phyloP scores from a whole-genome alignment of 2,113 vertebrate species.

The Leucoraja erinaceus region DNA sequence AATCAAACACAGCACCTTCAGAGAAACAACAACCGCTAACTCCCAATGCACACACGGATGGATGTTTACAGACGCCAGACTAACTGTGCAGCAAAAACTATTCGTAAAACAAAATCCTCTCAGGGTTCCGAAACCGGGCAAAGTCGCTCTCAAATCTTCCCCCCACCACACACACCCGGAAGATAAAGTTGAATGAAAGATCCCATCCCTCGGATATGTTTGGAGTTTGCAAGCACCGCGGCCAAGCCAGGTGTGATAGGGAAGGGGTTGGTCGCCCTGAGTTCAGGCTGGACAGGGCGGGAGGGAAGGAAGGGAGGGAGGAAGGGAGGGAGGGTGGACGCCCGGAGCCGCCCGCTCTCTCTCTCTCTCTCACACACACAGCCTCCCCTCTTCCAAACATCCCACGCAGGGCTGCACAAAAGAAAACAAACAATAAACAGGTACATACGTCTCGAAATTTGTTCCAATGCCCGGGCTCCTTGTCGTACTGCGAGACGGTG shows the following conservation, averaged over 20 bases:
- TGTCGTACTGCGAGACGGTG: conserved; percentile 65
- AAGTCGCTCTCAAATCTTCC: neutral
- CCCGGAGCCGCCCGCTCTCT: neutral
- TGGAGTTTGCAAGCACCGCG: neutral
- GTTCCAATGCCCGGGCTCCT: conserved; percentile 81
- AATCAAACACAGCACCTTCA: no score
- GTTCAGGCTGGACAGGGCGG: neutral
- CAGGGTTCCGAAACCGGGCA: neutral
- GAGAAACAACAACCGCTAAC: neutral
- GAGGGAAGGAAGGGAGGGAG: no score
- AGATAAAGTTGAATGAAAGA: neutral
- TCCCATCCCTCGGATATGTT: neutral
- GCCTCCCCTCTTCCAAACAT: neutral
- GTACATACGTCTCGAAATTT: conserved; percentile 91
- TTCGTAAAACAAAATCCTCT: neutral
- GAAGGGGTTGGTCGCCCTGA: neutral
- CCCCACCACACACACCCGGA: no score
- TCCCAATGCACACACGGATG: neutral
- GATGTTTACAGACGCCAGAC: no score
- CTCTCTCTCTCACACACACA: neutral
- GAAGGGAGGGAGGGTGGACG: neutral
- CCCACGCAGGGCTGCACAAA: neutral
- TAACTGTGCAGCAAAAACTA: neutral
- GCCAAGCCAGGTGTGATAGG: neutral
- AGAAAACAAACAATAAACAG: neutral